phyloP scores from a whole-genome alignment of 2,797 vertebrate species.

The Pantherophis alleghaniensis region DNA sequence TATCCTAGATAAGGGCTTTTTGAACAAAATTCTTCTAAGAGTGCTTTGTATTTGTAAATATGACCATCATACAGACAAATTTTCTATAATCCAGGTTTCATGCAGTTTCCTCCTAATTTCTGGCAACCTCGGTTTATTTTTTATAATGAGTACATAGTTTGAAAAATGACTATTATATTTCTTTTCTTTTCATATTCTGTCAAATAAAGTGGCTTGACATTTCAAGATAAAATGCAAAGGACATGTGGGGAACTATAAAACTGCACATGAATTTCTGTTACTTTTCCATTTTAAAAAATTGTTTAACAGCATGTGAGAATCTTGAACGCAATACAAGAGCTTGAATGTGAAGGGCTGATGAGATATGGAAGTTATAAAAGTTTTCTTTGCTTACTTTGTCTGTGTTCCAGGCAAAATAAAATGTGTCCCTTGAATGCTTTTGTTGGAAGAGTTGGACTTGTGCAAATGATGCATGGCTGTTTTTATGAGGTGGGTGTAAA shows the following conservation, averaged over 20 bases:
- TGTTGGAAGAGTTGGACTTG: constrained; percentile 62
- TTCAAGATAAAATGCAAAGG: neutral
- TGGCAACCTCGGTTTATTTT: neutral
- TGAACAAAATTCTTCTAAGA: neutral
- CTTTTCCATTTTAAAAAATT: neutral
- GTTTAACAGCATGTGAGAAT: constrained; percentile 46
- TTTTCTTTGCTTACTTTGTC: constrained; percentile 65
- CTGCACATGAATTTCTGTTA: neutral
- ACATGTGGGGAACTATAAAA: neutral
- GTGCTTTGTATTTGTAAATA: neutral
- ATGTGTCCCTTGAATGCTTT: constrained; percentile 65
- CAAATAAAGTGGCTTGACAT: neutral
- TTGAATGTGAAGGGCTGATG: constrained; percentile 50
- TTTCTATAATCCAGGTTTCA: neutral
- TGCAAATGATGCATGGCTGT: constrained; percentile 66
- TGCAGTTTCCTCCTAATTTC: neutral
- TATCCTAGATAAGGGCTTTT: neutral
- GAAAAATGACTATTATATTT: neutral
- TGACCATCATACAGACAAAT: neutral
- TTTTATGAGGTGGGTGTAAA: constrained; percentile 66
- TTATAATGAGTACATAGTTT: neutral
- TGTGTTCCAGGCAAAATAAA: constrained; percentile 71
- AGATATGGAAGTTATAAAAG: constrained; percentile 57
- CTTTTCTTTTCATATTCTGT: neutral
- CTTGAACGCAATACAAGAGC: constrained; percentile 47